These are phyloP conservation scores for Apis florea DNA, from an alignment of 1,140 invertebrate species.

Conservation along the genomic window DNA sequence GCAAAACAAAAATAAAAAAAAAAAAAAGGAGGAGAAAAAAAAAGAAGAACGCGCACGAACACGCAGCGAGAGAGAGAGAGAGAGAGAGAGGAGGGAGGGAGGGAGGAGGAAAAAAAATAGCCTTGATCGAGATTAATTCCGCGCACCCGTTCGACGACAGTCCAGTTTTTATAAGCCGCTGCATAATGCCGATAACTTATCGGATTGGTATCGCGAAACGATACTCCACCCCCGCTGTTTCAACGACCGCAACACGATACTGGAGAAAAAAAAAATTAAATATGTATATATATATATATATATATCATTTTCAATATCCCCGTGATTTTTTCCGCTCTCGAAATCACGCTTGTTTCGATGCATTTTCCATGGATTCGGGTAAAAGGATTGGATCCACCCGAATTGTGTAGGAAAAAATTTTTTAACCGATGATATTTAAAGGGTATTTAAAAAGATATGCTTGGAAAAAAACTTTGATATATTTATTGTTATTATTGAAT, in stretches of 20 bases:
- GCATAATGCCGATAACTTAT: constrained; percentile 66
- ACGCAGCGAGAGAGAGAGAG: background rate
- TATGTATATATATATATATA: background rate
- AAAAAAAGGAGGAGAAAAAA: constrained; percentile 10
- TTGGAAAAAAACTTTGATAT: no score
- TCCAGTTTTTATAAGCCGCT: constrained; percentile 63
- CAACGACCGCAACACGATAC: background rate
- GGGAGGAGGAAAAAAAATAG: constrained; percentile 32
- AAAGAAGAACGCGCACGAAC: constrained; percentile 2
- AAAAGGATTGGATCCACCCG: no score
- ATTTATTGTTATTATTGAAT: no score
- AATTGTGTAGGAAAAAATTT: no score
- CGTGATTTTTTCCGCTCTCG: background rate
- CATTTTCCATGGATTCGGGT: no score
- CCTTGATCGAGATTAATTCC: constrained; percentile 59
- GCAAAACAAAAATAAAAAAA: constrained; percentile 3
- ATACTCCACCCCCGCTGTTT: constrained; percentile 31
- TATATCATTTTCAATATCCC: constrained; percentile 1
- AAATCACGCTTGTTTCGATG: background rate
- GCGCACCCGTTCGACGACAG: constrained; percentile 59
- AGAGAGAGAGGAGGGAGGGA: background rate
- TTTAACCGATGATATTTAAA: no score
- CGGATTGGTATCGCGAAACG: constrained; percentile 51
- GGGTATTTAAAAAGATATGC: no score
- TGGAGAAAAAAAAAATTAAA: constrained; percentile 5